phyloP scores from a whole-genome alignment of 2,113 vertebrate species.

The Tursiops truncatus region DNA sequence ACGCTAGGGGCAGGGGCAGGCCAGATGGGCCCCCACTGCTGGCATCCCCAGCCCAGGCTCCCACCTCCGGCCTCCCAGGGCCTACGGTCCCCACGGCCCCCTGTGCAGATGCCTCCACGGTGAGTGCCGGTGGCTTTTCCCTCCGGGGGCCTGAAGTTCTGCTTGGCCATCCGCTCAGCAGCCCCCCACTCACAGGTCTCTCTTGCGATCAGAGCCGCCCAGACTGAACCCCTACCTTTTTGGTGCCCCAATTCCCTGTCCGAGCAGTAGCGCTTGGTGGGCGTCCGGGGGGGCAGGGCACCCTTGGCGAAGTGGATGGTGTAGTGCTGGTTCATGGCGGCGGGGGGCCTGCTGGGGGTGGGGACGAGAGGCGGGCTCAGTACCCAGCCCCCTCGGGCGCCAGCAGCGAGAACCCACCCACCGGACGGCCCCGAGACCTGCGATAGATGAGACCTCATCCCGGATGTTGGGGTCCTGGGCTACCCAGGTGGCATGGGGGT shows the following conservation, averaged over 20 bases:
- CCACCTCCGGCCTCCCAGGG: neutral
- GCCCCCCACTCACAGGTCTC: neutral
- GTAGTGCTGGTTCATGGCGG: constrained; percentile 61
- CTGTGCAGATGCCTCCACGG: fast-evolving
- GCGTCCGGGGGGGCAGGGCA: neutral
- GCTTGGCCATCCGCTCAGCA: neutral
- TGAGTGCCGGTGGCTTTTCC: neutral
- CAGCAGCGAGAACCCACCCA: fast-evolving
- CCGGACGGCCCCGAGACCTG: fast-evolving
- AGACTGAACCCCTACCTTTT: constrained; percentile 43
- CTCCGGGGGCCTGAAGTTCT: neutral
- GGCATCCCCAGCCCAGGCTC: neutral
- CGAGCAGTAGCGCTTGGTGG: neutral
- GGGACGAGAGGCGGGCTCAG: neutral
- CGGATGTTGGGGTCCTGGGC: neutral
- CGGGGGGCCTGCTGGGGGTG: neutral
- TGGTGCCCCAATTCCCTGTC: constrained; percentile 38
- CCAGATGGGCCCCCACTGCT: no score
- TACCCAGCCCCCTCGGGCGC: fast-evolving
- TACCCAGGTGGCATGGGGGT: neutral
- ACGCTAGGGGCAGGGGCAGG: neutral
- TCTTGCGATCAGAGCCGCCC: neutral
- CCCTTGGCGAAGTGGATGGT: neutral
- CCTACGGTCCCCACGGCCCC: fast-evolving
- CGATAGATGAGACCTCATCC: neutral